Conservation (phyloP, 2,113 vertebrate genomes). For the Cyphomyrus plagiostoma region DNA sequence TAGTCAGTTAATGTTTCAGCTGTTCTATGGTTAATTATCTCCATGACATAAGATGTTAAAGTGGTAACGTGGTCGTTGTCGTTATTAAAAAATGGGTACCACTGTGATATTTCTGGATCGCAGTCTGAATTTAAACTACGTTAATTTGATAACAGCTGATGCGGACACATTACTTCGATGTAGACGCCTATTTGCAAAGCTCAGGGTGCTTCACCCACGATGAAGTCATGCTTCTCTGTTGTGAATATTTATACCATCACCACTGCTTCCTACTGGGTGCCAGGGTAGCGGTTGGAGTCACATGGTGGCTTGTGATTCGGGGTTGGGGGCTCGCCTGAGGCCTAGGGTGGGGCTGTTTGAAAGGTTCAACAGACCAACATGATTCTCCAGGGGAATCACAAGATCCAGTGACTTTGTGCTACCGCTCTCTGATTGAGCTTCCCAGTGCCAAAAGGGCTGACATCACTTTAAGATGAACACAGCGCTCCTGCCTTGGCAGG, state of each 20-base stretch:
- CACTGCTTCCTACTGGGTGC: neutral
- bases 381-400: conserved; percentile 6
- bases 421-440: neutral
- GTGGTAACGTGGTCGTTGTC: neutral
- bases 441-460: neutral
- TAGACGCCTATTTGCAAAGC: neutral
- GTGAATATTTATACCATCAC: neutral
- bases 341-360: neutral
- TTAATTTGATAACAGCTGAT: neutral
- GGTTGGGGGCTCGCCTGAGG: neutral
- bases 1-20: neutral
- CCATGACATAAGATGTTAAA: neutral
- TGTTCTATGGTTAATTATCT: neutral
- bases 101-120: neutral
- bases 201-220: neutral
- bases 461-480: neutral
- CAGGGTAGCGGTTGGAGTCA: neutral
- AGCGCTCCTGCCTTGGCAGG: neutral
- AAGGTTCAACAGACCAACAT: neutral
- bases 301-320: neutral
- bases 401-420: neutral
- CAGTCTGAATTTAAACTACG: neutral
- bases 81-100: neutral
- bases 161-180: neutral
- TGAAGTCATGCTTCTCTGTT: neutral